A percentile compares a stretch with the other conserved stretches of the same genome.
Conservation (phyloP, 2,113 vertebrate species). For the Notarius quadriscutis region DNA sequence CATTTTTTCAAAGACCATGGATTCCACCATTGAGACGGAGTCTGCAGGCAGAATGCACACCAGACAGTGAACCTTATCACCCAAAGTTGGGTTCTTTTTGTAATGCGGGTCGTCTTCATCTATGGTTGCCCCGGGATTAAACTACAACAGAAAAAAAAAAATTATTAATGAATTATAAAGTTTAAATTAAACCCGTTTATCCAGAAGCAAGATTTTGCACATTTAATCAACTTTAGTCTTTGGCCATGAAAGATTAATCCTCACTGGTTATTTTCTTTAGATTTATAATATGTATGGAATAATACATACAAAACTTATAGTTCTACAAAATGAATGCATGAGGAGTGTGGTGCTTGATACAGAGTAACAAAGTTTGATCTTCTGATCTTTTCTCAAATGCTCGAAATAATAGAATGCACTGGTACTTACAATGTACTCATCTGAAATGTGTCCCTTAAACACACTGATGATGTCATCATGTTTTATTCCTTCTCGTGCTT, state of each 20-base stretch:
- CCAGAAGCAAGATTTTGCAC: background rate
- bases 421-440: background rate
- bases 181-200: background rate
- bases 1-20: background rate
- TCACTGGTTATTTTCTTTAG: too few relatives aligned
- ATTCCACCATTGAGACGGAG: background rate
- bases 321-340: too few relatives aligned
- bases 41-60: background rate
- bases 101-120: background rate
- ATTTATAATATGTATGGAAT: too few relatives aligned
- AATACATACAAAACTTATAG: too few relatives aligned
- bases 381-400: background rate
- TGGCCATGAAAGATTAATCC: too few relatives aligned
- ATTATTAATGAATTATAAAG: background rate
- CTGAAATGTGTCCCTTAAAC: background rate
- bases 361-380: too few relatives aligned
- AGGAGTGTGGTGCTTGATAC: too few relatives aligned
- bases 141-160: background rate
- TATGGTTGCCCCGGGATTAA: background rate
- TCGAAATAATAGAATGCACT: background rate
- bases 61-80: background rate
- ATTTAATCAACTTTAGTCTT: background rate
- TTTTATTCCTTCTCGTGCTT: background rate
- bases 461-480: background rate
- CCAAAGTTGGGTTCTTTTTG: background rate